Evolutionary conservation across 2,888 invertebrate species (phyloP), one percentile per base, ranked within the genome.

Genomic region (Phania funesta): DNA sequence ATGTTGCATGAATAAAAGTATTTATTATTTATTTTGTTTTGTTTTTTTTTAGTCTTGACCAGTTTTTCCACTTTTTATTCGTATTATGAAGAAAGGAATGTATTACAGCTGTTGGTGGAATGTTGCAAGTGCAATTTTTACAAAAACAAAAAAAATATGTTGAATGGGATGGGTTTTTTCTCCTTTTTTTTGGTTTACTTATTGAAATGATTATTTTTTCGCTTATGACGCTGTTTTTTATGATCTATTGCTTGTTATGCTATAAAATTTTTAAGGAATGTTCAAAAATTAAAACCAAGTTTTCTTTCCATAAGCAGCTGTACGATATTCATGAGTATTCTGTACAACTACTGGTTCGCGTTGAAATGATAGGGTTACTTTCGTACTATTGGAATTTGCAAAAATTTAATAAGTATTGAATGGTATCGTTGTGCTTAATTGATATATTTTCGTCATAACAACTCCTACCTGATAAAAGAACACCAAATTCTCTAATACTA

Each of bases 101-200:
- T 68, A 4, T 60, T 46, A 68, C 76, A 76, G 76, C 76, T 76
- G 60, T 76, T 76, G 44, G 58, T 44, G 76, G 76, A 76, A 76
- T 76, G 67, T 68, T 38, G 58, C 58, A 76, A 68, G 60, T 60
- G 68, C 44, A 68, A 52, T 76, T 76, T 44, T 58, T 76, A 24
- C n/a, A n/a, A n/a, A n/a, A n/a, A n/a, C n/a, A n/a, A n/a, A n/a
- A n/a, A 68, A 22, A 44, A 13, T 22, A 56, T 29, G 7, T 74
- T 46, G 3, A 26, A 41, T 65, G 18, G 20, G 22, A 52, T n/a
- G n/a, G n/a, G n/a, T 50, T 35, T 24, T 20, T 20, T 38, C 11
- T 20, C 22, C n/a, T 16, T 32, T 22, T 38, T 62, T 62, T 38
- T 50, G 9, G 8, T n/a, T 7, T 50, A 60, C 50, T 50, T 38